These are phyloP conservation scores for Drosophila antonietae DNA, from an alignment of 2,888 invertebrate genomes.

Conservation along the genomic window DNA sequence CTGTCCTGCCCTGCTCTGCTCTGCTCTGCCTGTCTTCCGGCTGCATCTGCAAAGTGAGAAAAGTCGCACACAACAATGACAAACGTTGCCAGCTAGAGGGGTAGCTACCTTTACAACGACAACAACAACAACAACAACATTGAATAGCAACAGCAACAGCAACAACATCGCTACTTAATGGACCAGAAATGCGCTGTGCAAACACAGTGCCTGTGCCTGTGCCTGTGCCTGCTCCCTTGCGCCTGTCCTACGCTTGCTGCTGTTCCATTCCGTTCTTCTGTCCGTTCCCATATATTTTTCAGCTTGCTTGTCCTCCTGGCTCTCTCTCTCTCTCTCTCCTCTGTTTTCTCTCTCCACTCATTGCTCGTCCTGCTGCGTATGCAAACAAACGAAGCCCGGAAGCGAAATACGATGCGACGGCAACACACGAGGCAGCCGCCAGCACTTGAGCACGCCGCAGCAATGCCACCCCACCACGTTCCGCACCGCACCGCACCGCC, in stretches of 20 bases:
- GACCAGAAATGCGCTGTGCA: slow-evolving; percentile 79
- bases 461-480: slow-evolving; percentile 38
- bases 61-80: slow-evolving; percentile 77
- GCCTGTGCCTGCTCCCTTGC: neutral
- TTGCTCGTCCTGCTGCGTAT: slow-evolving; percentile 69
- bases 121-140: slow-evolving; percentile 31
- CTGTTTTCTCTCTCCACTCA: neutral
- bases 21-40: slow-evolving; percentile 1
- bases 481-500: neutral
- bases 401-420: slow-evolving; percentile 69
- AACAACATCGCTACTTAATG: slow-evolving; percentile 71
- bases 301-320: slow-evolving; percentile 4
- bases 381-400: slow-evolving; percentile 77
- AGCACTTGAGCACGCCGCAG: slow-evolving; percentile 76
- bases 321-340: neutral
- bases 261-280: neutral
- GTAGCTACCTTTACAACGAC: slow-evolving; percentile 56
- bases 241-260: neutral
- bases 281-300: slow-evolving; percentile 7
- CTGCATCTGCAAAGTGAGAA: slow-evolving; percentile 65
- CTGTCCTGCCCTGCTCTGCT: neutral
- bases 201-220: slow-evolving; percentile 50
- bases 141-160: slow-evolving; percentile 25
- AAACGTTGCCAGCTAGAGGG: slow-evolving; percentile 49
- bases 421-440: slow-evolving; percentile 55